These are phyloP conservation scores for Eumeta japonica DNA, from an alignment of 1,140 invertebrate species.

Conservation along the genomic window DNA sequence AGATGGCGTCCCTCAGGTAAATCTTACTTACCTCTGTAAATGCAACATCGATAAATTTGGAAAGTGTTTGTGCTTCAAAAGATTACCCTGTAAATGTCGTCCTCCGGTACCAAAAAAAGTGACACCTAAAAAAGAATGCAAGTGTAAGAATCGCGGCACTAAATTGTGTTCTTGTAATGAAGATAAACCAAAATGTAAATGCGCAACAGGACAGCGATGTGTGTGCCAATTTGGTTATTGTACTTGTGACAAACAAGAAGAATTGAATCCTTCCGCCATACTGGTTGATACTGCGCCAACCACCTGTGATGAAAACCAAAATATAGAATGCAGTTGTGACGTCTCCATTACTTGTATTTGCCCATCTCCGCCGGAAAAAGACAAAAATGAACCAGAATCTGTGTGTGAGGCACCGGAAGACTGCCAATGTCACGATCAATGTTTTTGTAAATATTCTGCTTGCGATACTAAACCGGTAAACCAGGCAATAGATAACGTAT, in stretches of 20 bases:
- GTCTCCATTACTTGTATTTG: conserved; percentile 41
- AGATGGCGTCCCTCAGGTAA: conserved; percentile 40
- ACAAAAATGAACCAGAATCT: conserved; percentile 24
- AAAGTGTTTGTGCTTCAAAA: conserved; percentile 29
- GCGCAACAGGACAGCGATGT: conserved; percentile 27
- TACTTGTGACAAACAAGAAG: conserved; percentile 27
- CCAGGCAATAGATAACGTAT: conserved; percentile 20
- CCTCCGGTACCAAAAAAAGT: conserved; percentile 15
- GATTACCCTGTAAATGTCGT: conserved; percentile 35
- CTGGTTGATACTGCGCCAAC: too few relatives aligned
- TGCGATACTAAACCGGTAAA: conserved; percentile 20
- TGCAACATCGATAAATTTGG: conserved; percentile 32
- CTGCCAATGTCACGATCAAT: conserved; percentile 32
- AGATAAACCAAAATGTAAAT: conserved; percentile 25
- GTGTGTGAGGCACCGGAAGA: conserved; percentile 6
- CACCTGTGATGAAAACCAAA: too few relatives aligned
- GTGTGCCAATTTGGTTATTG: conserved; percentile 31
- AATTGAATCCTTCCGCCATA: too few relatives aligned
- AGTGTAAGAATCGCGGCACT: too few relatives aligned
- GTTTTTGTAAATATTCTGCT: conserved; percentile 27
- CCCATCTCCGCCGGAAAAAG: too few relatives aligned
- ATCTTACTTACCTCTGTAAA: conserved; percentile 22
- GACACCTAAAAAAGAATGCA: conserved; percentile 25
- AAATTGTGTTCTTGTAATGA: conserved; percentile 36
- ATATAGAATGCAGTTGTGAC: too few relatives aligned